Conservation (phyloP, 2,797 vertebrate genomes). For the Aselliscus stoliczkanus region DNA sequence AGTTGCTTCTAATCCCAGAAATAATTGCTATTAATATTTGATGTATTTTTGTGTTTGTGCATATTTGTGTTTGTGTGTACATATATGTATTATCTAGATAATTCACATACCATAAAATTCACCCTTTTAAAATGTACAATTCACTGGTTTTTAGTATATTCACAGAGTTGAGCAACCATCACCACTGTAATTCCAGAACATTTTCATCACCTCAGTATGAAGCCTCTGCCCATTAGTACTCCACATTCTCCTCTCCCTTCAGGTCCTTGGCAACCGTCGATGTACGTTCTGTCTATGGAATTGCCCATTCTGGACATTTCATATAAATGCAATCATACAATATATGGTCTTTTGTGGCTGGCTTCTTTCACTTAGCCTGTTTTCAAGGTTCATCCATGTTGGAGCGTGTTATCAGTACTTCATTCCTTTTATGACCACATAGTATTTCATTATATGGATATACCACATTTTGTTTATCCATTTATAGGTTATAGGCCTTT, state of each 20-base stretch:
- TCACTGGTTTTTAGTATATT: background rate
- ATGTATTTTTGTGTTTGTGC: background rate
- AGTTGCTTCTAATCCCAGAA: constrained; percentile 6
- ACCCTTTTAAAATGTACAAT: background rate
- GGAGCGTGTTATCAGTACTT: background rate
- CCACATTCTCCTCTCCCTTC: background rate
- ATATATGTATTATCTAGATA: background rate
- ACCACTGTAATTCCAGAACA: background rate
- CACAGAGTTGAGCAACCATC: background rate
- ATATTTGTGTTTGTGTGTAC: background rate
- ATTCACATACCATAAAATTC: background rate
- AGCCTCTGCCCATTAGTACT: background rate
- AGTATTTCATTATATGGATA: background rate
- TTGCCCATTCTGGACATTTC: background rate
- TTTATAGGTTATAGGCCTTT: background rate
- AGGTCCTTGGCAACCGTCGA: background rate
- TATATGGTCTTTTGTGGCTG: background rate
- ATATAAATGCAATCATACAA: background rate
- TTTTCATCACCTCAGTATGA: background rate
- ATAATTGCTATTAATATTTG: constrained; percentile 19
- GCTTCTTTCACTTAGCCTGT: background rate
- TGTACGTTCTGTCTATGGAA: background rate
- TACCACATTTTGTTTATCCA: background rate
- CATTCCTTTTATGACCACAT: background rate
- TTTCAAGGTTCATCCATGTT: background rate